Evolutionary conservation across 2,797 vertebrate species (phyloP).

Genomic region (Acanthornis magna): DNA sequence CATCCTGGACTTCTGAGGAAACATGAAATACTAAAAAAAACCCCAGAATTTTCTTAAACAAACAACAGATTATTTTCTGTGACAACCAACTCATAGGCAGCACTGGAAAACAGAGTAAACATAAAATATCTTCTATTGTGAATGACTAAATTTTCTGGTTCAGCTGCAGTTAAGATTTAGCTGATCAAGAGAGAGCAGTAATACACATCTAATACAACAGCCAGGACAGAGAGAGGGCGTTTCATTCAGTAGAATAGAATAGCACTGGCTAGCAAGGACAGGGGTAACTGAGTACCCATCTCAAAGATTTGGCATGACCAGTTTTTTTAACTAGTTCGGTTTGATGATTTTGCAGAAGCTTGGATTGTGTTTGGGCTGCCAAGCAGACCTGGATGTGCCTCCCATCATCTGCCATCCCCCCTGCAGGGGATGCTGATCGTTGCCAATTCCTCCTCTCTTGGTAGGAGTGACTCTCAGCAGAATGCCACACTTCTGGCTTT

Average conservation of each 20-base stretch:
- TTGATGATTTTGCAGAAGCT: background rate
- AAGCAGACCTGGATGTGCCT: background rate
- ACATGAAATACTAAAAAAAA: background rate
- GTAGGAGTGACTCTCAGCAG: constrained; percentile 1
- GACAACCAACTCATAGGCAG: background rate
- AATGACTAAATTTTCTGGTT: background rate
- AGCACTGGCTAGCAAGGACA: background rate
- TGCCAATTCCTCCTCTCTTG: background rate
- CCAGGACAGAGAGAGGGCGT: background rate
- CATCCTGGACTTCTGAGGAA: background rate
- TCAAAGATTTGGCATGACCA: background rate
- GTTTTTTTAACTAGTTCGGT: background rate
- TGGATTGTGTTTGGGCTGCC: background rate
- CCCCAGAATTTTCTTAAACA: background rate
- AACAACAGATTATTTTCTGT: background rate
- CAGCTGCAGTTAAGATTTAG: background rate
- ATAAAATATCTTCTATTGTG: background rate
- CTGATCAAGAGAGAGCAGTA: background rate
- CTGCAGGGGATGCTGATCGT: background rate
- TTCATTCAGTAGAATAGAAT: background rate
- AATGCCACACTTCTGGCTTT: background rate
- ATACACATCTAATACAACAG: background rate
- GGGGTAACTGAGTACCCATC: background rate
- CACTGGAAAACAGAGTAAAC: background rate
- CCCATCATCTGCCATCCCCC: background rate